These are phyloP conservation scores for Apotomis turbidana DNA, from an alignment of 2,888 invertebrate species.

Conservation along the genomic window DNA sequence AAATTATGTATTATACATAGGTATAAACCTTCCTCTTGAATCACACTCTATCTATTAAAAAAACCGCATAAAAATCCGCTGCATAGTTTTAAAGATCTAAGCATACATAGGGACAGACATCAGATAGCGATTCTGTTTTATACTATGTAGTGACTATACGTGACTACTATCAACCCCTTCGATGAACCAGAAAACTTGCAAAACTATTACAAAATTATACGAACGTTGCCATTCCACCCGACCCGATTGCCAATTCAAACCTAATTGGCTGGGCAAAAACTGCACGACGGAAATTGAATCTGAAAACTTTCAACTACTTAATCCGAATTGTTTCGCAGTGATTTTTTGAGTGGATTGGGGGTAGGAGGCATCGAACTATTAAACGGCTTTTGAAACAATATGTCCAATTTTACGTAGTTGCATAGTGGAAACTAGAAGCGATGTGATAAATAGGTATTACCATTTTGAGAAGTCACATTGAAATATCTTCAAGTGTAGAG, in stretches of 20 bases:
- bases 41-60: too few relatives aligned
- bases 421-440: neutral
- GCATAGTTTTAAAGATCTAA: too few relatives aligned
- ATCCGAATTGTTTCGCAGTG: constrained; percentile 17
- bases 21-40: too few relatives aligned
- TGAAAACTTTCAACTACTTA: constrained; percentile 19
- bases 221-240: constrained; percentile 8
- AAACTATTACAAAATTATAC: neutral
- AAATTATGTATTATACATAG: too few relatives aligned
- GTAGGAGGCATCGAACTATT: constrained; percentile 21
- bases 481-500: too few relatives aligned
- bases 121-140: too few relatives aligned
- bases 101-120: too few relatives aligned
- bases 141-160: too few relatives aligned
- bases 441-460: too few relatives aligned
- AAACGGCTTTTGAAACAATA: constrained; percentile 10
- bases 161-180: neutral
- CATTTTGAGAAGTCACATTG: too few relatives aligned
- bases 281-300: constrained; percentile 20
- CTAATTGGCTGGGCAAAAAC: constrained; percentile 22
- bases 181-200: neutral
- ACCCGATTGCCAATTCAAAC: constrained; percentile 17
- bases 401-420: neutral
- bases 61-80: too few relatives aligned
- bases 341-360: constrained; percentile 21